Percentiles rank a stretch among this genome's conserved stretches.
Evolutionary conservation across 2,888 invertebrate genomes (phyloP).

Genomic region (Acrobasis consociella): DNA sequence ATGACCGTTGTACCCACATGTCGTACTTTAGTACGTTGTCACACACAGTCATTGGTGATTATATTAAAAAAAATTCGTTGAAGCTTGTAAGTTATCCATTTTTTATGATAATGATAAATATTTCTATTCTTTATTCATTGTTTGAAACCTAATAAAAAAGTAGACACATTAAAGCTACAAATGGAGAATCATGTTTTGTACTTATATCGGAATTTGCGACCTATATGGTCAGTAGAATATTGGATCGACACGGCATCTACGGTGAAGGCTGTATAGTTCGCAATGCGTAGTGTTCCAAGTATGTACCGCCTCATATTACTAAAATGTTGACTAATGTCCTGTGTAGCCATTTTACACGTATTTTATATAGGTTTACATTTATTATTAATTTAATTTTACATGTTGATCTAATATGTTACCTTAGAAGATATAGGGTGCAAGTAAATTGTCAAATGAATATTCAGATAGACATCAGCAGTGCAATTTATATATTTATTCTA

Average conservation of each 20-base stretch:
- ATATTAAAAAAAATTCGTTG: too few relatives aligned
- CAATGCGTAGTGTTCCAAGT: slow-evolving; percentile 15
- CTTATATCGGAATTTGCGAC: slow-evolving; percentile 14
- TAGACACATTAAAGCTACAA: slow-evolving; percentile 9
- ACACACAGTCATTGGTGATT: too few relatives aligned
- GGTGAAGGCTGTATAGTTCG: not conserved
- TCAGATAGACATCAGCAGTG: too few relatives aligned
- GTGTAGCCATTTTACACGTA: slow-evolving; percentile 8
- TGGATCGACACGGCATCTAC: slow-evolving; percentile 9
- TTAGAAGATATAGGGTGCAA: slow-evolving; percentile 2
- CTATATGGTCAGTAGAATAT: slow-evolving; percentile 11
- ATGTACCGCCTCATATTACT: slow-evolving; percentile 14
- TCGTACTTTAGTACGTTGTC: too few relatives aligned
- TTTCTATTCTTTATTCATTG: too few relatives aligned
- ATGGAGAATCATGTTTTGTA: slow-evolving; percentile 8
- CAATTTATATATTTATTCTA: too few relatives aligned
- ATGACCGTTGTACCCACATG: too few relatives aligned
- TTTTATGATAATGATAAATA: too few relatives aligned
- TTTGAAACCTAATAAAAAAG: slow-evolving; percentile 2
- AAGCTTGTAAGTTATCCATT: too few relatives aligned
- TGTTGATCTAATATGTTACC: not conserved
- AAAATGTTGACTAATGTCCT: slow-evolving; percentile 11
- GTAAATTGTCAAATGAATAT: not conserved
- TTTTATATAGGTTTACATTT: slow-evolving; percentile 13
- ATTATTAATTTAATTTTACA: slow-evolving; percentile 11